A percentile compares a stretch with the other conserved stretches of the same genome.
Evolutionary conservation across 2,113 vertebrate genomes (phyloP).

Genomic region (Cyanistes caeruleus): DNA sequence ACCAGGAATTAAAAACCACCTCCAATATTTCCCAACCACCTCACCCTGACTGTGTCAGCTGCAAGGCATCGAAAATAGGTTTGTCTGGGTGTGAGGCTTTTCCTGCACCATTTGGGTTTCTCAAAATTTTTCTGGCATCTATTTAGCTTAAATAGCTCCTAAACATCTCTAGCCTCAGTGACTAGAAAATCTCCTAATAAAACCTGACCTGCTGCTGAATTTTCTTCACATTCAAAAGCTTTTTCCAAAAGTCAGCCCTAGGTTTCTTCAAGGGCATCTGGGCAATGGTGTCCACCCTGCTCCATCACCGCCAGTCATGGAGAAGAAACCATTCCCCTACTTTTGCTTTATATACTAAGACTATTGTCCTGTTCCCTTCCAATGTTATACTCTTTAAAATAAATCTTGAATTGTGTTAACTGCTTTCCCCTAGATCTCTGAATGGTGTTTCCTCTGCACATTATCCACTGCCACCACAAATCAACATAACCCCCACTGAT

Average conservation of each 20-base stretch:
- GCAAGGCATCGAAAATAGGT: background rate
- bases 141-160: background rate
- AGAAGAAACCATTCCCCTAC: background rate
- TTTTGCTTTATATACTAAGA: background rate
- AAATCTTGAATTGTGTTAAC: background rate
- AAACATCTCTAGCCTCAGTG: background rate
- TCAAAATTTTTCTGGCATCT: background rate
- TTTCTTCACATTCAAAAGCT: background rate
- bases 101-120: fast-evolving
- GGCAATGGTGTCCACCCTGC: background rate
- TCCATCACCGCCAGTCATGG: fast-evolving
- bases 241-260: background rate
- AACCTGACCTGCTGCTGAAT: background rate
- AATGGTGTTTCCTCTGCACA: background rate
- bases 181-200: background rate
- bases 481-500: background rate
- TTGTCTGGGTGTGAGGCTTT: background rate
- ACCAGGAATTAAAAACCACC: background rate
- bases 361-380: background rate
- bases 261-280: background rate
- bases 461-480: background rate
- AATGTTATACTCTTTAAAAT: background rate
- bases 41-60: fast-evolving
- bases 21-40: background rate
- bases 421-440: background rate